Evolutionary conservation across 2,888 invertebrate genomes (phyloP), one percentile per base, ranked within the genome.

Genomic region (Netelia fuscicornis): DNA sequence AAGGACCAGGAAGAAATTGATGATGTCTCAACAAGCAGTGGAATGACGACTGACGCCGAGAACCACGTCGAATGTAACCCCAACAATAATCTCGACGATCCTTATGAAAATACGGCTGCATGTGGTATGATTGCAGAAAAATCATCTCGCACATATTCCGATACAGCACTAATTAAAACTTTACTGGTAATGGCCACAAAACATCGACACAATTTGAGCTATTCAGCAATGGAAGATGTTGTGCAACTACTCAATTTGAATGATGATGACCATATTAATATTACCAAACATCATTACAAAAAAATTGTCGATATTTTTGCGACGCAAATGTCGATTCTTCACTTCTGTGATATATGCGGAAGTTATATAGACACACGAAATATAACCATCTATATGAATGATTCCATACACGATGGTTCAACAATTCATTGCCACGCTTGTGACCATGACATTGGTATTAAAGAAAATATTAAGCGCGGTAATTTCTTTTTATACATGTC

Each of bases 181-280:
- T 70, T 76, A n/a, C 30, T 76, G 52, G 23, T 79, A 62, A 72
- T 79, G 64, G 58, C 75, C n/a, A 74, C 30, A 6, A 81, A 75
- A 81, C 37, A 68, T 30, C 81, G 67, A 13, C 75, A 75, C 11
- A 67, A 58, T 56, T 67, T 81, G 13, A 58, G 75, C 11, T 75
- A 74, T 25, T 23, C 11, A 20, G 81, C 64, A 17, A 62, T 71
- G 9, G 75, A 82, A 77, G 77, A 77, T 54, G 25, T 77, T 0
- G 23, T 44, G 2, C n/a, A 25, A 42, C 30, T 76, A 13, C 56
- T 60, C 20, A 17, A 54, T n/a, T 23, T 56, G 42, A 20, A 65
- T 30, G 48, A 42, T 58, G 20, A 44, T 23, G 13, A 30, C 17
- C 23, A 20, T 11, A 54, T 10, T 11, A 60, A 71, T 23, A 42